These are phyloP conservation scores for Cheilosia variabilis DNA, from an alignment of 2,888 invertebrate species.

Conservation along the genomic window DNA sequence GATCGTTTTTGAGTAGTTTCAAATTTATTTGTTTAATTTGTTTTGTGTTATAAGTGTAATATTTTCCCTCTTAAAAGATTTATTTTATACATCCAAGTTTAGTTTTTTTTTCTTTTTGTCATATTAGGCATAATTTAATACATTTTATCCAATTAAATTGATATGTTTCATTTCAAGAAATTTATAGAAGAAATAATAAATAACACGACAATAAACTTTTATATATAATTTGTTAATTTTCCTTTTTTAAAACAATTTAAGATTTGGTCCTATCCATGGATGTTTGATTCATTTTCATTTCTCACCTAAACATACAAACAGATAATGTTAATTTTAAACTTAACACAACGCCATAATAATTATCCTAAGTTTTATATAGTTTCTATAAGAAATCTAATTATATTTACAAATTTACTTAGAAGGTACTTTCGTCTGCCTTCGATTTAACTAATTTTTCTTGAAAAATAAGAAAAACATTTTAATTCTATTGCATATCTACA, in stretches of 20 bases:
- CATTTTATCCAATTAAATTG: conserved; percentile 48
- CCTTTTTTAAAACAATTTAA: conserved; percentile 14
- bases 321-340: conserved; percentile 24
- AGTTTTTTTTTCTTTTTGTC: conserved; percentile 19
- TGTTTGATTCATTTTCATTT: conserved; percentile 29
- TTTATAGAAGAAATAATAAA: conserved; percentile 59
- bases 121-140: conserved; percentile 2
- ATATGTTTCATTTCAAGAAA: conserved; percentile 71
- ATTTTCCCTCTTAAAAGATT: conserved; percentile 66
- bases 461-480: conserved; percentile 35
- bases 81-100: conserved; percentile 41
- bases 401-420: conserved; percentile 38
- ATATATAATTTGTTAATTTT: conserved; percentile 1
- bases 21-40: conserved; percentile 18
- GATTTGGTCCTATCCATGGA: conserved; percentile 70
- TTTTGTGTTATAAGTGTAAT: conserved; percentile 69
- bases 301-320: neutral
- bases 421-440: conserved; percentile 44
- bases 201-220: neutral
- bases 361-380: neutral
- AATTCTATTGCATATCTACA: conserved; percentile 12
- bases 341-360: conserved; percentile 25
- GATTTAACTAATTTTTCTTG: conserved; percentile 25
- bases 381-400: conserved; percentile 24
- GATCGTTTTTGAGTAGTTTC: conserved; percentile 25